These are phyloP conservation scores for Neoascia interrupta DNA, from an alignment of 2,888 invertebrate species.

Conservation along the genomic window DNA sequence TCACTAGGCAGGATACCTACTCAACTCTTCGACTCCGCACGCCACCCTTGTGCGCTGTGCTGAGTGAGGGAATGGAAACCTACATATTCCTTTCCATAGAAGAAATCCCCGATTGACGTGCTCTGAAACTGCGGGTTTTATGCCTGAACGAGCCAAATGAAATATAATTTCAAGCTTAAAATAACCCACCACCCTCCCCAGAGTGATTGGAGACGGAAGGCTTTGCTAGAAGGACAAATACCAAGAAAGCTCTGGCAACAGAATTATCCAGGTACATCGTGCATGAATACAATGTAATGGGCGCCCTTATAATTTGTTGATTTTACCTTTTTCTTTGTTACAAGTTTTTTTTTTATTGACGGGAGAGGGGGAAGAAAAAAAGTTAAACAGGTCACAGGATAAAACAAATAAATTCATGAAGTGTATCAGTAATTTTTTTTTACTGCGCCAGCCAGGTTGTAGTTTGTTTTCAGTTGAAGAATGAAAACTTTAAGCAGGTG, in stretches of 20 bases:
- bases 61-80: no score
- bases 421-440: slow-evolving; percentile 21
- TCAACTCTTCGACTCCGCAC: not conserved
- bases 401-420: slow-evolving; percentile 27
- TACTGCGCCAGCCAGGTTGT: slow-evolving; percentile 11
- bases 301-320: slow-evolving; percentile 13
- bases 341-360: not conserved
- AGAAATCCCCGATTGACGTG: no score
- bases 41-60: not conserved
- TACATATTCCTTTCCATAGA: no score
- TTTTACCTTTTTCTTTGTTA: not conserved
- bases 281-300: not conserved
- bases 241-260: not conserved
- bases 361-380: not conserved
- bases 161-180: not conserved
- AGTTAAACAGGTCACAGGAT: slow-evolving; percentile 37
- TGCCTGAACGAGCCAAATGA: not conserved
- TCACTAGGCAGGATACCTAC: no score
- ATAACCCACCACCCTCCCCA: no score
- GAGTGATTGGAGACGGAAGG: no score
- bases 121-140: slow-evolving; percentile 2
- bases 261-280: slow-evolving; percentile 4
- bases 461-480: no score
- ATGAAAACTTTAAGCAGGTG: no score
- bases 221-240: no score